Base-by-base conservation (phyloP, 2,888 invertebrate genomes). In the Cheilosia scutellata region DNA sequence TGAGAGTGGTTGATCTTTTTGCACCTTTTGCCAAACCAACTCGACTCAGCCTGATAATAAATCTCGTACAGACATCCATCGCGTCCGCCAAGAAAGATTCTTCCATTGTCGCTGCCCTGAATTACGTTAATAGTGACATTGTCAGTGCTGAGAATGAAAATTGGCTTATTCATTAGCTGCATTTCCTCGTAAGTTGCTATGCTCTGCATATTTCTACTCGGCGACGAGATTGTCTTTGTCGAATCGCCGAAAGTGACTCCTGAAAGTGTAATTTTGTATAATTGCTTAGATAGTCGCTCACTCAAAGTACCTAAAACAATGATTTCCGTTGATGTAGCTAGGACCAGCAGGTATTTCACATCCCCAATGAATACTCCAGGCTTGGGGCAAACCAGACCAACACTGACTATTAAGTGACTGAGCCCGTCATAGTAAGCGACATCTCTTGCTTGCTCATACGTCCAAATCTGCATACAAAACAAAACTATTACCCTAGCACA, bases 381-480 rank as follows among this genome's bases (percentile, higher is more conserved):
- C 92, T 97, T 98, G 0, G 99, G 98, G 90, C 95, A 95, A 0
- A 98, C 96, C 80, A 99, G 93, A 2, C 97, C 98, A 71, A 99
- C 98, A 91, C 97, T 96, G 58, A 99, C 94, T 90, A 99, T 99
- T 1, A 98, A 96, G 92, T 99, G 98, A 88, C 96, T 97, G 1
- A 99, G 94, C 0, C 98, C 98, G 94, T 99, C 99, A 93, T 97
- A 99, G 92, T 98, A 99, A 0, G 99, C 98, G 31, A 99, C 95
- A 94, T 99, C 99, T 84, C 96, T 95, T 63, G 97, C 97, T 93
- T 98, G 96, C 92, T 98, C 98, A 93, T 98, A 99, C 31, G 98
- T 97, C 99, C 99, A 99, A 44, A 93, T 92, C 90, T 91, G 62
- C 29, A 72, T 77, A 33, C 2, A 62, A 44, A 29, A 37, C 37